Evolutionary conservation across 2,888 invertebrate species (phyloP), one percentile per base, ranked within the genome.

Genomic region (Cryptocheilus praepositus): DNA sequence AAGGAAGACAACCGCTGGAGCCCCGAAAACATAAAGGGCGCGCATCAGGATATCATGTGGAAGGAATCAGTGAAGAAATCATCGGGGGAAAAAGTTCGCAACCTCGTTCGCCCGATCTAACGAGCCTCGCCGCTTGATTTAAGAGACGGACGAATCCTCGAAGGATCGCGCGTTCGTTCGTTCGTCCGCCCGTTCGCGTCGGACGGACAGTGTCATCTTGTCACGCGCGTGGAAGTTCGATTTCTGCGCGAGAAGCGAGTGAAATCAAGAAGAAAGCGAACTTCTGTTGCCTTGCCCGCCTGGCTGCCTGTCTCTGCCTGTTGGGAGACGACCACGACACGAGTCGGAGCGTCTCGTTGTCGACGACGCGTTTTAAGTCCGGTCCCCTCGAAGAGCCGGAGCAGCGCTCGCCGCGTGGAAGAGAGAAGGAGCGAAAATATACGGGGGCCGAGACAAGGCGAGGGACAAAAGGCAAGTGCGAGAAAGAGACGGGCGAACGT

Each of bases 221-320:
- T 44, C 21, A 36, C 54, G 18, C 25, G 28, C 43, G 67, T 67
- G 70, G 49, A 77, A 76, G 70, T 71, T 71, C 73, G 58, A 73
- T 76, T 76, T 73, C 56, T 45, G 69, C 59, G 68, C 64, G 16
- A 7, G 36, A 11, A 61, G 65, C 53, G 54, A 61, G 65, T 70
- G 73, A 72, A 70, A 73, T 63, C 73, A 62, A 53, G 70, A 64
- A 60, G 72, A 66, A 67, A 58, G 51, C 58, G 36, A 52, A 55
- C 55, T 18, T 19, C 4, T 45, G 19, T 3, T 11, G 7, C 7
- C 36, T 36, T n/a, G 55, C 8, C 22, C 13, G 53, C 5, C 19
- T 18, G 22, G 53, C 22, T 22, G 53, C 19, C 53, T 52, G 16
- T 13, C 21, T 19, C 52, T 15, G 21, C 36, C 36, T 11, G 36